Base-by-base conservation (phyloP, 1,140 invertebrate species). In the Idris sp. region DNA sequence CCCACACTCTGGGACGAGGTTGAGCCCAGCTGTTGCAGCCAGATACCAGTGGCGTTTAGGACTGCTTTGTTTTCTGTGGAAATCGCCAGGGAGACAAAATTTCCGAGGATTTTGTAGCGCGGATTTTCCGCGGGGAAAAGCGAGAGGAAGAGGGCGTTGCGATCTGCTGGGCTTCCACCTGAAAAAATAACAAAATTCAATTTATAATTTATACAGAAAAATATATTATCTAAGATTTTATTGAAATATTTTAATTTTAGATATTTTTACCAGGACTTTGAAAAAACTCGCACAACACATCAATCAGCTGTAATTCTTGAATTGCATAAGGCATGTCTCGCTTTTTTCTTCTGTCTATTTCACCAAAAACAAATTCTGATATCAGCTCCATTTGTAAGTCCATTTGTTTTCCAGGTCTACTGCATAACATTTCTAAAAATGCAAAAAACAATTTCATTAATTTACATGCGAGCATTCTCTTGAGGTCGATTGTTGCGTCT, bases 21-120 rank as follows among this genome's bases (percentile, higher is more conserved):
- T 46, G 93, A 94, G 6, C 93, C 92, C 53, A 93, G 88, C 80
- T 95, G 94, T 83, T 95, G 94, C 84, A 95, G 91, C 92, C 93
- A 94, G n/a, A 94, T 92, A 58, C 93, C 94, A 13, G 94, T 91
- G 0, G 93, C 93, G 44, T 91, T 90, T 9, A 96, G 82, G 1
- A 95, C 90, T 13, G 91, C 89, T 6, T 91, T 90, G 61, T 92
- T 92, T 19, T 92, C 92, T 0, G 91, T 92, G 0, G 92, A 92
- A 11, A 95, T 91, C 0, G 92, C 92, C 64, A 94, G 89, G 2
- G 94, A 95, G 0, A 95, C 92, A 13, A 95, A 86, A 84, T 93
- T 93, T 13, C 91, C 92, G n/a, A 96, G 83, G 49, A 94, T 88
- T 77, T 91, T 91, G 40, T 92, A 88, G 49, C 93, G 89, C 36